A percentile compares a stretch with the other conserved stretches of the same genome.
Conservation (phyloP, 2,888 invertebrate genomes). For the Ormia ochracea region DNA sequence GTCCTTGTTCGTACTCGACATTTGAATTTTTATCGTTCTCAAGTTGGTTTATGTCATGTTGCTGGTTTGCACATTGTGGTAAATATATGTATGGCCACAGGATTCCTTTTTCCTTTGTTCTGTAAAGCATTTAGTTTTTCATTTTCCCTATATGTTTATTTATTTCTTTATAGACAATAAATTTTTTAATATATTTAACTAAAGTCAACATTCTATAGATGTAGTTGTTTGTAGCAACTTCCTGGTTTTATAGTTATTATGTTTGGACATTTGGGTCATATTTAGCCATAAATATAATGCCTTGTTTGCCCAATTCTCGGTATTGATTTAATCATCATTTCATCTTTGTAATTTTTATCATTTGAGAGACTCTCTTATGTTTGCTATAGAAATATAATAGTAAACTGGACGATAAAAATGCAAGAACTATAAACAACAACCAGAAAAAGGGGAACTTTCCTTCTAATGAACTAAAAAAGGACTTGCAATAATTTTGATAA, state of each 20-base stretch:
- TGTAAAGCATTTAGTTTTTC: no score
- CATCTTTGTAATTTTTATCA: neutral
- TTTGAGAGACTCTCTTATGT: neutral
- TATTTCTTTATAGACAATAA: no score
- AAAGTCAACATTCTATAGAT: no score
- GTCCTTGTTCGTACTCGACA: neutral
- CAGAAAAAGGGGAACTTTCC: no score
- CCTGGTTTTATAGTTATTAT: no score
- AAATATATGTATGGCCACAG: slow-evolving; percentile 46
- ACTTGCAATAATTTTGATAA: no score
- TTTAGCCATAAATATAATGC: slow-evolving; percentile 34
- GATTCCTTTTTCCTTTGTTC: neutral
- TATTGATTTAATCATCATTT: neutral
- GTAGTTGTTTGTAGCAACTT: no score
- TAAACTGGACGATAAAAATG: no score
- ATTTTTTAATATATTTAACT: no score
- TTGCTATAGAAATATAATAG: neutral
- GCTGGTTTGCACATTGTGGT: slow-evolving; percentile 44
- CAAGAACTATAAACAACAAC: no score
- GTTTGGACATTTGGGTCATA: slow-evolving; percentile 3
- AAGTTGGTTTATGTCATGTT: slow-evolving; percentile 43
- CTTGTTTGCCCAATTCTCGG: slow-evolving; percentile 6
- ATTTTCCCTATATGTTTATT: no score
- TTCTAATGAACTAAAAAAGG: no score
- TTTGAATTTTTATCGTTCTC: neutral